Conservation (phyloP, 2,113 vertebrate genomes). For the Sphaerodactylus townsendi region DNA sequence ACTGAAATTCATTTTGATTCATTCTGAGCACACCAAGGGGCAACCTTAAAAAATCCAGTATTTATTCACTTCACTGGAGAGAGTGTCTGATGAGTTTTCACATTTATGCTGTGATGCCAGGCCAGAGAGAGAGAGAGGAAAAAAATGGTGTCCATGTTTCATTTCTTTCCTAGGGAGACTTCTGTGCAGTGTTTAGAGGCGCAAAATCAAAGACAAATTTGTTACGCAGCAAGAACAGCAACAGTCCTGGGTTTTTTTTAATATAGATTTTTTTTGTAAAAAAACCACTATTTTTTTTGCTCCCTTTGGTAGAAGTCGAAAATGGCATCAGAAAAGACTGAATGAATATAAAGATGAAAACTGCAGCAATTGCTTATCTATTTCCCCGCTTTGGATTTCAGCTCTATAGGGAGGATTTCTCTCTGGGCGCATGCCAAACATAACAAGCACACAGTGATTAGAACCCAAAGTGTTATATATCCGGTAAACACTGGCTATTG, state of each 20-base stretch:
- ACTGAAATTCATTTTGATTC: background rate
- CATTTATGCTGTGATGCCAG: background rate
- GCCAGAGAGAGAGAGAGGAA: too few relatives aligned
- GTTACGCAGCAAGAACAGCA: background rate
- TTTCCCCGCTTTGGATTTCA: background rate
- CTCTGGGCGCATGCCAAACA: background rate
- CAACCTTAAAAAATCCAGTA: background rate
- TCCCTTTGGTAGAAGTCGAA: background rate
- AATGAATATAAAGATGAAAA: background rate
- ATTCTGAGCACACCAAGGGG: background rate
- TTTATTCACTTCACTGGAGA: too few relatives aligned
- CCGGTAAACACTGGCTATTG: conserved; percentile 10
- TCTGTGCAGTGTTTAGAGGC: background rate
- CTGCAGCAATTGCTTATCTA: background rate
- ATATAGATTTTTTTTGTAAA: background rate
- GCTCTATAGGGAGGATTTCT: background rate
- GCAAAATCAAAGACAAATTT: conserved; percentile 5
- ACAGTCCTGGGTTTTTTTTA: background rate
- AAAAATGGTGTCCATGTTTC: background rate
- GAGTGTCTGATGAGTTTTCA: background rate
- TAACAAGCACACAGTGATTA: background rate
- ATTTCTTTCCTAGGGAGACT: background rate
- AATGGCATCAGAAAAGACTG: background rate
- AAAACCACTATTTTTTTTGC: too few relatives aligned
- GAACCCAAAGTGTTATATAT: background rate